phyloP scores from a whole-genome alignment of 2,113 vertebrate species.

The Cephalopholis sonnerati region DNA sequence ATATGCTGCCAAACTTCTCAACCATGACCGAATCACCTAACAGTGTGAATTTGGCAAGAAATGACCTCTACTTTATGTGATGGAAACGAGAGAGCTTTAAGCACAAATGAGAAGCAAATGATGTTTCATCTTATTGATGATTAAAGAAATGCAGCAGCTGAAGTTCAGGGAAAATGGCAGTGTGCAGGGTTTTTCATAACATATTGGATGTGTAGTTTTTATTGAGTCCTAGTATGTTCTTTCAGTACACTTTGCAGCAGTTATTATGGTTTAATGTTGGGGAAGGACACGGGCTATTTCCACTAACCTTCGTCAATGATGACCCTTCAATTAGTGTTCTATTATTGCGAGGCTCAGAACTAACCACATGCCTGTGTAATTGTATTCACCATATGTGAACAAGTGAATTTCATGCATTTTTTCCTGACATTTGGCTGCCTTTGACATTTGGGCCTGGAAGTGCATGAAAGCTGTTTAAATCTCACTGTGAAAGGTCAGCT shows the following conservation, averaged over 20 bases:
- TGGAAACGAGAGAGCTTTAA: neutral
- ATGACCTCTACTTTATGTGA: neutral
- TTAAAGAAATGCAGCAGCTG: neutral
- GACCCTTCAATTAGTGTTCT: slow-evolving; percentile 6
- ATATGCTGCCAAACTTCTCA: neutral
- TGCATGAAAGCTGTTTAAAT: slow-evolving; percentile 70
- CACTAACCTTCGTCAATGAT: slow-evolving; percentile 18
- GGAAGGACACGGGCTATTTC: slow-evolving; percentile 16
- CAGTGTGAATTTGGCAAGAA: neutral
- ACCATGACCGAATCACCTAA: neutral
- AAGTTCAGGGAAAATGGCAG: slow-evolving; percentile 13
- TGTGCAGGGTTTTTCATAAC: neutral
- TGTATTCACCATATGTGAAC: slow-evolving; percentile 4
- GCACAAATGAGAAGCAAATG: neutral
- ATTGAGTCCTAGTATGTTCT: neutral
- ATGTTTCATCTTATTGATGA: neutral
- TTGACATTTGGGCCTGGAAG: slow-evolving; percentile 79
- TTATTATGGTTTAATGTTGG: slow-evolving; percentile 21
- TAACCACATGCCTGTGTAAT: slow-evolving; percentile 19
- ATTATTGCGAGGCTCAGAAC: neutral
- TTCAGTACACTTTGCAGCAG: neutral
- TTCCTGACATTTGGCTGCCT: slow-evolving; percentile 67
- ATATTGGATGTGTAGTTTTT: slow-evolving; percentile 3
- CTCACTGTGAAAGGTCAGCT: slow-evolving; percentile 74
- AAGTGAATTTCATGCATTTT: slow-evolving; percentile 62